phyloP scores from a whole-genome alignment of 1,140 invertebrate genomes.

The Halyomorpha halys region DNA sequence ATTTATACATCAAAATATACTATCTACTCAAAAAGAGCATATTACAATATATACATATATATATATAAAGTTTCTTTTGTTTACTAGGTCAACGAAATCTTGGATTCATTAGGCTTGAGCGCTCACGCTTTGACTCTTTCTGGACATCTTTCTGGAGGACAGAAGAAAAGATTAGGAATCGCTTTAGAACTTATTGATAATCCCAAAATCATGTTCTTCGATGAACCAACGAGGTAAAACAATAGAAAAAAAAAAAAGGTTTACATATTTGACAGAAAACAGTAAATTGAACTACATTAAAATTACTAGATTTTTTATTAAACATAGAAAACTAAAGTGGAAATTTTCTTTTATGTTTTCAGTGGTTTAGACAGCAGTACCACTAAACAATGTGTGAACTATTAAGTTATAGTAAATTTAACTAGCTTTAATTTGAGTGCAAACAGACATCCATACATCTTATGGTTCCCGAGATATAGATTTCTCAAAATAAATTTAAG shows the following conservation, averaged over 20 bases:
- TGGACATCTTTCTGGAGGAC: slow-evolving; percentile 44
- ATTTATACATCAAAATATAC: too few species aligned
- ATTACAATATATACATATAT: too few species aligned
- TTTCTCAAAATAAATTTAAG: too few species aligned
- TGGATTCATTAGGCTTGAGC: background rate
- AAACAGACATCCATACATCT: too few species aligned
- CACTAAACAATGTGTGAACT: slow-evolving; percentile 78
- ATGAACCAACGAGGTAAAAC: slow-evolving; percentile 51
- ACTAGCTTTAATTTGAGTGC: too few species aligned
- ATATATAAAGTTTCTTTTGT: background rate
- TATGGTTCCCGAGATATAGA: too few species aligned
- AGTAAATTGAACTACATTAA: too few species aligned
- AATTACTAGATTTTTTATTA: too few species aligned
- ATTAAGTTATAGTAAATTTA: too few species aligned
- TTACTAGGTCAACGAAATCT: slow-evolving; percentile 11
- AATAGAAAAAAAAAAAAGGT: background rate
- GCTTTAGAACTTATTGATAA: slow-evolving; percentile 53
- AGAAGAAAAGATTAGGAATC: slow-evolving; percentile 50
- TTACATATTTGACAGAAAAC: too few species aligned
- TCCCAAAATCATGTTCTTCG: slow-evolving; percentile 54
- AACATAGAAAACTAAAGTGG: too few species aligned
- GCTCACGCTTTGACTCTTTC: background rate
- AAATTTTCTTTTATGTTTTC: background rate
- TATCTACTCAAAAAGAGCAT: too few species aligned
- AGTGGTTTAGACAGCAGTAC: slow-evolving; percentile 82